Percentiles rank a stretch among this genome's conserved stretches.
phyloP scores from a whole-genome alignment of 1,140 invertebrate species.

The Mylabris phalerata region DNA sequence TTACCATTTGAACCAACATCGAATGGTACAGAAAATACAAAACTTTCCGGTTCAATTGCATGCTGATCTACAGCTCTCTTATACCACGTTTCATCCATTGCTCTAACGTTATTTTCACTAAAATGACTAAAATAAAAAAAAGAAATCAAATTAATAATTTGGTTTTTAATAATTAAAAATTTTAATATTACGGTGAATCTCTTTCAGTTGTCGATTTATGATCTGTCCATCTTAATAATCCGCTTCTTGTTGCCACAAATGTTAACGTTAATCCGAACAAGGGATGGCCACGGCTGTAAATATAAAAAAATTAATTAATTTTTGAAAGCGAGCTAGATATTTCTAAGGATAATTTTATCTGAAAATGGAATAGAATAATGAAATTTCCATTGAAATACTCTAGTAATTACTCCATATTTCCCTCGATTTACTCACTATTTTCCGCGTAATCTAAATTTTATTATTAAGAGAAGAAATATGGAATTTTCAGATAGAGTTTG shows the following conservation, averaged over 20 bases:
- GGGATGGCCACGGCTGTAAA: neutral
- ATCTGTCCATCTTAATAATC: constrained; percentile 78
- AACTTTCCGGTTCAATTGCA: constrained; percentile 75
- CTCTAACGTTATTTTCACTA: constrained; percentile 68
- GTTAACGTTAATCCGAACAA: constrained; percentile 50
- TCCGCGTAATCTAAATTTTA: too few relatives aligned
- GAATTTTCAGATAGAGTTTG: too few relatives aligned
- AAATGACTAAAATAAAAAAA: constrained; percentile 61
- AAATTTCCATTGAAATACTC: too few relatives aligned
- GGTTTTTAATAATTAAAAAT: neutral
- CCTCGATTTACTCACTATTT: too few relatives aligned
- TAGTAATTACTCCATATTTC: too few relatives aligned
- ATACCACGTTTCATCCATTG: constrained; percentile 89
- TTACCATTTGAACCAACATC: constrained; percentile 59
- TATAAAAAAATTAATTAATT: too few relatives aligned
- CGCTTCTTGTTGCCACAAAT: constrained; percentile 85
- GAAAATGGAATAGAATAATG: too few relatives aligned
- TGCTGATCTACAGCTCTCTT: constrained; percentile 88
- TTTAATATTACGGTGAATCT: neutral
- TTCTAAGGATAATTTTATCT: too few relatives aligned
- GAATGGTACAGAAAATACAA: constrained; percentile 87
- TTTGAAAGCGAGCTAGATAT: too few relatives aligned
- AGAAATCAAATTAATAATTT: neutral
- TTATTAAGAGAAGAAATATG: too few relatives aligned
- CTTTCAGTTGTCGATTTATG: constrained; percentile 50